phyloP scores from a whole-genome alignment of 2,113 vertebrate genomes.

The Takifugu bimaculatus region DNA sequence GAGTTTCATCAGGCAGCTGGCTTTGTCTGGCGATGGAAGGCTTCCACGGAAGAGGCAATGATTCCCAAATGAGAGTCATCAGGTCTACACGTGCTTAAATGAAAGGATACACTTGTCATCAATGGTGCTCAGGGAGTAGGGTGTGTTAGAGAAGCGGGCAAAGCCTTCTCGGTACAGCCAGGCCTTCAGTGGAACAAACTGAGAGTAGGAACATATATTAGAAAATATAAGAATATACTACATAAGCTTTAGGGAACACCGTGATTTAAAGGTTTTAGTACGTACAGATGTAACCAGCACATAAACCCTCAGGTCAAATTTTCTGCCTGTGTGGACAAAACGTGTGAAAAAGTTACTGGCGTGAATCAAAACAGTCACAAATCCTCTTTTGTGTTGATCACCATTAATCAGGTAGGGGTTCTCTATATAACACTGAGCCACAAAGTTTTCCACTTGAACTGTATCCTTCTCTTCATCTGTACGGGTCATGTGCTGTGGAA shows the following conservation, averaged over 20 bases:
- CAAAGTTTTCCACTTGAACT: constrained; percentile 83
- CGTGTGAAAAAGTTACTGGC: no score
- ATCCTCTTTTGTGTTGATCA: constrained; percentile 31
- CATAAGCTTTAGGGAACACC: background rate
- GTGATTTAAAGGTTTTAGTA: constrained; percentile 2
- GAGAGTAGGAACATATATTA: constrained; percentile 2
- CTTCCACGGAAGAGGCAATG: no score
- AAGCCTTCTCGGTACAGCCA: constrained; percentile 87
- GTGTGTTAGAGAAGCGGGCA: constrained; percentile 79
- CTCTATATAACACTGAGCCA: constrained; percentile 87
- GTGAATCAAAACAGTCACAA: no score
- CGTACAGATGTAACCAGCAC: constrained; percentile 83
- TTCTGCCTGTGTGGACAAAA: constrained; percentile 69
- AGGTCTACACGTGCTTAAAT: no score
- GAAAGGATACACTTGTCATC: constrained; percentile 83
- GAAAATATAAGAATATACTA: no score
- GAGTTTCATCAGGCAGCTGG: no score
- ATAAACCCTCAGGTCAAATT: constrained; percentile 86
- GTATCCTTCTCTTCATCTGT: constrained; percentile 84
- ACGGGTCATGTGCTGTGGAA: constrained; percentile 72
- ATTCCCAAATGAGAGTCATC: no score
- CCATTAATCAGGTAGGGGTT: constrained; percentile 89
- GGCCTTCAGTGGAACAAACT: constrained; percentile 82
- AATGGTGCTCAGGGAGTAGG: constrained; percentile 82
- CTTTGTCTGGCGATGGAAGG: no score